Evolutionary conservation across 2,888 invertebrate genomes (phyloP).

Genomic region (Meteorus cinctellus): DNA sequence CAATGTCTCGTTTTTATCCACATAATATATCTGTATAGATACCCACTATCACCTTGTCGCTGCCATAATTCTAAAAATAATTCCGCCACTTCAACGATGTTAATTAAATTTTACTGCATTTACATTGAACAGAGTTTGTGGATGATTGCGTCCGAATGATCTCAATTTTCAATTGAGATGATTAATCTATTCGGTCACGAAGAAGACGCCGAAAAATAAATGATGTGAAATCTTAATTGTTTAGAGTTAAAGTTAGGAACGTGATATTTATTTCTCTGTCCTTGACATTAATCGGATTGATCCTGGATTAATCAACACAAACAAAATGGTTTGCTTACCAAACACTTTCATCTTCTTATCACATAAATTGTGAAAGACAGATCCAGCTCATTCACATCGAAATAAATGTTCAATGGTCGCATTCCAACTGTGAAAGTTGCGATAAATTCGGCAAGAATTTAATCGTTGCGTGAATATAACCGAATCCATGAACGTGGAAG

Average conservation of each 20-base stretch:
- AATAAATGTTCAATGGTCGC: background rate
- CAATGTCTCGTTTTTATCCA: background rate
- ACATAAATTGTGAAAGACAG: background rate
- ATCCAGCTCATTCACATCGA: background rate
- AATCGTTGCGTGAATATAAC: slow-evolving; percentile 12
- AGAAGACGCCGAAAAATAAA: too few relatives aligned
- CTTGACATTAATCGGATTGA: too few relatives aligned
- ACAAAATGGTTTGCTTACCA: too few relatives aligned
- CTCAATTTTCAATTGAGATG: too few relatives aligned
- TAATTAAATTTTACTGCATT: background rate
- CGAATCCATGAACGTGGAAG: background rate
- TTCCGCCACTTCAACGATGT: background rate
- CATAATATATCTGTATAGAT: background rate
- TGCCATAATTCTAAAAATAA: background rate
- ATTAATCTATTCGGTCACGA: too few relatives aligned
- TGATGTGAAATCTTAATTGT: too few relatives aligned
- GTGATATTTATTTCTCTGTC: too few relatives aligned
- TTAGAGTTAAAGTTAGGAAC: too few relatives aligned
- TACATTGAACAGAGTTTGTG: background rate
- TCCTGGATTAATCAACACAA: too few relatives aligned
- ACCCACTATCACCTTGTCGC: background rate
- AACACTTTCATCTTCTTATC: background rate
- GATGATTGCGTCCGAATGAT: background rate
- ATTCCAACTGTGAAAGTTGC: slow-evolving; percentile 5
- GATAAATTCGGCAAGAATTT: slow-evolving; percentile 14